A percentile compares a stretch with the other conserved stretches of the same genome.
Conservation (phyloP, 1,140 invertebrate genomes). For the Musca vetustissima region DNA sequence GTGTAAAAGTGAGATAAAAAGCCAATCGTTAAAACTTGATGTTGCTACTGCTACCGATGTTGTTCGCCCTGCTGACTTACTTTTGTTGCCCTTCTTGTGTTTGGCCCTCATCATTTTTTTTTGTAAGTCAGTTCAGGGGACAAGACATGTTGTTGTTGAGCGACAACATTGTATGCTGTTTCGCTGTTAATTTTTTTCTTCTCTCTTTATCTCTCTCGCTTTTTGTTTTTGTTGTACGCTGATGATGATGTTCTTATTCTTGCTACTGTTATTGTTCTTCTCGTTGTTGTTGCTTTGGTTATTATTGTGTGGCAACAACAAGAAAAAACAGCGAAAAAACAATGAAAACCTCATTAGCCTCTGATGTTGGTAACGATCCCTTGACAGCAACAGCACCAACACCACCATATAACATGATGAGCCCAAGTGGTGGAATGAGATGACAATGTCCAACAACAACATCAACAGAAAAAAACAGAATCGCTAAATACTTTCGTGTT, state of each 20-base stretch:
- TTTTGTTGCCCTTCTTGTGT: too few species aligned
- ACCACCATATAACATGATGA: too few species aligned
- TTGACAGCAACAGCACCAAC: too few species aligned
- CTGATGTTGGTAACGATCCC: slow-evolving; percentile 20
- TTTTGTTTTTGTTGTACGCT: neutral
- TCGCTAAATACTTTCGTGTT: too few species aligned
- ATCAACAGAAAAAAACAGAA: too few species aligned
- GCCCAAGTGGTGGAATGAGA: too few species aligned
- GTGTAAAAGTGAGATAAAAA: slow-evolving; percentile 20
- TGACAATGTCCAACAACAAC: too few species aligned
- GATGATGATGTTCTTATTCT: too few species aligned
- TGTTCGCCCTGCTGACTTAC: neutral
- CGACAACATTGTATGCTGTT: too few species aligned
- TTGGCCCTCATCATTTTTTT: too few species aligned
- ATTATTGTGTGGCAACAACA: neutral
- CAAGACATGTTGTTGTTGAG: too few species aligned
- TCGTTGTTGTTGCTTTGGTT: neutral
- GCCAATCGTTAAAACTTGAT: neutral
- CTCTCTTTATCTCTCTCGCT: neutral
- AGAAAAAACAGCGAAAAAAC: slow-evolving; percentile 12
- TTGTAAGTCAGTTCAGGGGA: too few species aligned
- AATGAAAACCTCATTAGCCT: slow-evolving; percentile 26
- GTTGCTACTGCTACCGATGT: neutral
- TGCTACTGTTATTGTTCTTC: neutral
- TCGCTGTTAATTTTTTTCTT: neutral